These are phyloP conservation scores for Argya squamiceps DNA, from an alignment of 2,797 vertebrate genomes.

Conservation along the genomic window DNA sequence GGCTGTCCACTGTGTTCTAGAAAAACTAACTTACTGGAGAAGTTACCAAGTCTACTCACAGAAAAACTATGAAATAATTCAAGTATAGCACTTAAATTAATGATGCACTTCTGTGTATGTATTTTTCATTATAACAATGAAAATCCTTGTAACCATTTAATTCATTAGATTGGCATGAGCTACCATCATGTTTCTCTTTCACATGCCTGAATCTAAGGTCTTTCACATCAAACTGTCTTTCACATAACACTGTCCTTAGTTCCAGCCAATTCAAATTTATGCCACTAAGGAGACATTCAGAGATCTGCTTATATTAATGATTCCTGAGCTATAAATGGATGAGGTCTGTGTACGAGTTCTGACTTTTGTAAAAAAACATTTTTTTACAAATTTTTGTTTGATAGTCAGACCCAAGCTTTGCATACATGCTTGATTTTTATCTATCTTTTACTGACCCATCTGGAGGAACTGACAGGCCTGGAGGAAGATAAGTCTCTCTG, in stretches of 20 bases:
- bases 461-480: not conserved
- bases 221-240: not conserved
- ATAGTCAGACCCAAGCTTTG: not conserved
- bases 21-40: conserved; percentile 54
- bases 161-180: not conserved
- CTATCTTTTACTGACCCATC: not conserved
- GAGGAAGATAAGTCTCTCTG: not conserved
- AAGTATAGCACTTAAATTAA: not conserved
- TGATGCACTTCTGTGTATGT: not conserved
- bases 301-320: not conserved
- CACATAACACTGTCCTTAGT: not conserved
- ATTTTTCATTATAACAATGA: not conserved
- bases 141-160: not conserved
- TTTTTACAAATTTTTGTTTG: too few relatives aligned
- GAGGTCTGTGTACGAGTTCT: not conserved
- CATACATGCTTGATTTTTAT: not conserved
- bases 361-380: not conserved
- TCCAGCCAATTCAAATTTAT: not conserved
- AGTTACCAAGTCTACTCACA: conserved; percentile 40
- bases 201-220: not conserved
- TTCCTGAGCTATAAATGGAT: not conserved
- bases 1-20: not conserved
- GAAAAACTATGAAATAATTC: conserved; percentile 57
- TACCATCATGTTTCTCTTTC: not conserved
- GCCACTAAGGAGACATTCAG: not conserved